These are phyloP conservation scores for Caenorhabditis sp. DNA, from an alignment of 2,888 invertebrate genomes.

Conservation along the genomic window DNA sequence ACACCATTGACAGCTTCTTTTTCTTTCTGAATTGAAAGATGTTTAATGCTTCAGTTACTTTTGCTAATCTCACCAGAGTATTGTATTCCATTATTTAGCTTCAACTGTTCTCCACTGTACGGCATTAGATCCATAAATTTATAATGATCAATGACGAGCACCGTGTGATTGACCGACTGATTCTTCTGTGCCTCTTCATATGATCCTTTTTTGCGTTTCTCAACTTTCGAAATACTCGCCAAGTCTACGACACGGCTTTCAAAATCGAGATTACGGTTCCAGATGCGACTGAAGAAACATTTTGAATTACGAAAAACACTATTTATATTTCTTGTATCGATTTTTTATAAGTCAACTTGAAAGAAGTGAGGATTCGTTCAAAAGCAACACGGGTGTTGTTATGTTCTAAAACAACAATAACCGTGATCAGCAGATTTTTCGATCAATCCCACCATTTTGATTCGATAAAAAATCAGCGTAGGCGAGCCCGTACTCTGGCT, in stretches of 20 bases:
- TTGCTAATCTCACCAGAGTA: conserved; percentile 48
- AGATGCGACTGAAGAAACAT: conserved; percentile 92
- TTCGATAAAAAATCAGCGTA: conserved; percentile 99
- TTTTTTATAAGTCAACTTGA: too few relatives aligned
- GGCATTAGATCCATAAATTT: conserved; percentile 94
- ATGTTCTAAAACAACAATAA: too few relatives aligned
- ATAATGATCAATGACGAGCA: conserved; percentile 91
- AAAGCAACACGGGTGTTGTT: too few relatives aligned
- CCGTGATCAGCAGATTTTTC: too few relatives aligned
- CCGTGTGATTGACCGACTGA: conserved; percentile 90
- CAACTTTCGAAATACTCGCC: conserved; percentile 95
- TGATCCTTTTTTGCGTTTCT: conserved; percentile 57
- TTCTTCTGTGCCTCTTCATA: conserved; percentile 56
- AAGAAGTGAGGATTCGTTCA: too few relatives aligned
- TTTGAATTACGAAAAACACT: too few relatives aligned
- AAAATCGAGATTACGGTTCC: conserved; percentile 98
- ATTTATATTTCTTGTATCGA: too few relatives aligned
- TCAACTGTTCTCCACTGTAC: conserved; percentile 92
- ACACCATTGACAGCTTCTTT: neutral
- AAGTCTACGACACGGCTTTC: conserved; percentile 98
- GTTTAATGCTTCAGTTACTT: neutral
- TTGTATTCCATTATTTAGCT: conserved; percentile 86
- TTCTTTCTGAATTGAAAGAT: conserved; percentile 29
- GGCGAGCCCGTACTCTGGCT: conserved; percentile 95
- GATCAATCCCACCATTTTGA: too few relatives aligned